Conservation (phyloP, 1,140 invertebrate genomes). For the Drosophila willistoni region DNA sequence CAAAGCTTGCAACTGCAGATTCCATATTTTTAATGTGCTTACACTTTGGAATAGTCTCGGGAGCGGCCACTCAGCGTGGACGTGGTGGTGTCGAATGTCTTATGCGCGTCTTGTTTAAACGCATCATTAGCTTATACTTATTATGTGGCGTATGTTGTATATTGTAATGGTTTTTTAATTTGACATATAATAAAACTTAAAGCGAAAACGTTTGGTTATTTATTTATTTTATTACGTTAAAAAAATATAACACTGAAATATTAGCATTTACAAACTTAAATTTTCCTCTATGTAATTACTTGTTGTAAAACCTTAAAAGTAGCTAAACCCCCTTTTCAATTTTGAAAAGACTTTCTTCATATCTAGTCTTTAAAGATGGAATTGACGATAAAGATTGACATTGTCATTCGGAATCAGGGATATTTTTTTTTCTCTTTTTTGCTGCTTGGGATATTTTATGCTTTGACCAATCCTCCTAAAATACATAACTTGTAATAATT, state of each 20-base stretch:
- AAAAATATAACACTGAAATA: slow-evolving; percentile 66
- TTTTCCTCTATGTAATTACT: slow-evolving; percentile 44
- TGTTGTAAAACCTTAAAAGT: slow-evolving; percentile 43
- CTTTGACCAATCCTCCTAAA: slow-evolving; percentile 81
- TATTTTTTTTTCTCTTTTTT: slow-evolving; percentile 79
- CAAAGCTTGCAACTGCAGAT: too few species aligned
- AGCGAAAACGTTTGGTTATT: too few species aligned
- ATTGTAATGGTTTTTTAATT: too few species aligned
- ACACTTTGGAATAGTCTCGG: too few species aligned
- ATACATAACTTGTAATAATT: slow-evolving; percentile 3
- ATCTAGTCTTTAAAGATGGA: slow-evolving; percentile 13
- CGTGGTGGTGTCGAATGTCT: too few species aligned
- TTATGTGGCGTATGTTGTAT: too few species aligned
- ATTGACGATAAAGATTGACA: slow-evolving; percentile 38
- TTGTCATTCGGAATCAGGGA: slow-evolving; percentile 83
- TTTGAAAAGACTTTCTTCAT: slow-evolving; percentile 45
- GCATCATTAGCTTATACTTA: too few species aligned
- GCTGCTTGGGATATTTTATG: slow-evolving; percentile 73
- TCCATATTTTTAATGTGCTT: too few species aligned
- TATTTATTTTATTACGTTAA: slow-evolving; percentile 66
- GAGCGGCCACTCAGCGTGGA: too few species aligned
- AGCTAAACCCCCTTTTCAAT: slow-evolving; percentile 55
- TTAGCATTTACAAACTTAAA: slow-evolving; percentile 61
- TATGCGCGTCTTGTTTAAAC: too few species aligned
- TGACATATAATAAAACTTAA: too few species aligned